Evolutionary conservation across 1,140 invertebrate species (phyloP), one percentile per base, ranked within the genome.

Genomic region (Mylabris phalerata): DNA sequence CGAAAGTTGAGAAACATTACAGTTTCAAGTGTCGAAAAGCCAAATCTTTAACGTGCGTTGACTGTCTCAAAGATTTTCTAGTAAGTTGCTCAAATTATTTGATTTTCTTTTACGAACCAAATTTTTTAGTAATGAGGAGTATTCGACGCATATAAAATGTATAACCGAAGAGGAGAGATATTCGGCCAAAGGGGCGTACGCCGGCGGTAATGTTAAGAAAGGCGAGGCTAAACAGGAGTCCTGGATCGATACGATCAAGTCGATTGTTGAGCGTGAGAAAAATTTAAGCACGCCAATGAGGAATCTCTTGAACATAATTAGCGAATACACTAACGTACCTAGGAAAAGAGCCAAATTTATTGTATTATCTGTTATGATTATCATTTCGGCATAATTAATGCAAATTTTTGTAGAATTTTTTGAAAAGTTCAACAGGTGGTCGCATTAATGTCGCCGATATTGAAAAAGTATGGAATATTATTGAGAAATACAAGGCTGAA

Each of bases 1-100:
- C 90, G 32, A 86, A 89, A 74, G 92, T 96, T 3, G 90, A 92
- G 59, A 93, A 93, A 71, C 93, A 97, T 76, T 94, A 94, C 73
- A 81, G 82, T 57, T 82, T 81, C 50, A 48, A 50, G 19, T 75
- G 73, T 51, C 63, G 79, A 40, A 73, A 69, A 2, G 65, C 74
- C 19, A 74, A 81, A 60, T 80, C 79, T 66, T 75, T 95, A 11
- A 85, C 86, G 1, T 97, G 94, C 74, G 87, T 95, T 66, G 94
- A 97, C 71, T 97, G 93, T 75, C 84, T 88, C 5, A 92, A 92
- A 75, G 91, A 93, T 76, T 93, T n/a, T 91, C 76, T 73, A 80
- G 89, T 91, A 78, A 81, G 75, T 77, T 55, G 41, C 56, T 59
- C 61, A 25, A 55, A n/a, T 50, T 55, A 42, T n/a, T 40, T 1